Percentiles rank a stretch among this genome's conserved stretches.
Conservation (phyloP, 2,888 invertebrate species). For the Ligdia adustata region DNA sequence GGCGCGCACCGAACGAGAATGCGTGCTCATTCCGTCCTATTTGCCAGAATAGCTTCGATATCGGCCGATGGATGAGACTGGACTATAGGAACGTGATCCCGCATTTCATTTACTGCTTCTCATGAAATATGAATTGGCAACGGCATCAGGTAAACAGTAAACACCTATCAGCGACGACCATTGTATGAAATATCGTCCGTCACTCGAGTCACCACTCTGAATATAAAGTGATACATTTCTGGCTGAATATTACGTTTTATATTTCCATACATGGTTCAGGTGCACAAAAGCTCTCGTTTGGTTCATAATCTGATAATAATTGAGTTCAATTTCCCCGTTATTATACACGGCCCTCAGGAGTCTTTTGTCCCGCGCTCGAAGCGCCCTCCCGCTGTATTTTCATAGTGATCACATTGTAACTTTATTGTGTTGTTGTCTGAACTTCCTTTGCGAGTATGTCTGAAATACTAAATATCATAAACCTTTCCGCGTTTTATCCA, state of each 20-base stretch:
- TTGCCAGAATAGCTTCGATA: slow-evolving; percentile 62
- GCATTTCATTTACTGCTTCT: slow-evolving; percentile 61
- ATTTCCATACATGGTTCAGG: slow-evolving; percentile 23
- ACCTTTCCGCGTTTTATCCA: slow-evolving; percentile 5
- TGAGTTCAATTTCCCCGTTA: slow-evolving; percentile 54
- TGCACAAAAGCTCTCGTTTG: slow-evolving; percentile 47
- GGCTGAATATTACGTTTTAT: not conserved
- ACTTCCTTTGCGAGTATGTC: slow-evolving; percentile 17
- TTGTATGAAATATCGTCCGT: slow-evolving; percentile 5
- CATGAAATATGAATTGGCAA: slow-evolving; percentile 44
- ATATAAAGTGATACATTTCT: slow-evolving; percentile 2
- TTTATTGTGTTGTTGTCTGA: slow-evolving; percentile 30
- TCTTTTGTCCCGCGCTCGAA: slow-evolving; percentile 30
- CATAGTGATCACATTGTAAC: slow-evolving; percentile 43
- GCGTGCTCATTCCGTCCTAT: slow-evolving; percentile 62
- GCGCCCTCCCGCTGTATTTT: slow-evolving; percentile 36
- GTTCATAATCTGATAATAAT: slow-evolving; percentile 42
- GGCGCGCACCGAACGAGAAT: slow-evolving; percentile 60
- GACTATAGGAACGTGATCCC: slow-evolving; percentile 59
- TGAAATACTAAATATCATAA: slow-evolving; percentile 23
- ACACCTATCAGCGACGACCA: slow-evolving; percentile 8
- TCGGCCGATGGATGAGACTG: slow-evolving; percentile 57
- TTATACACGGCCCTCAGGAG: slow-evolving; percentile 45
- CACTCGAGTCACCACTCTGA: slow-evolving; percentile 18
- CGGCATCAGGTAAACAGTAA: slow-evolving; percentile 28